Percentiles rank a stretch among this genome's conserved stretches.
Conservation (phyloP, 2,797 vertebrate species). For the Taeniopygia guttata region DNA sequence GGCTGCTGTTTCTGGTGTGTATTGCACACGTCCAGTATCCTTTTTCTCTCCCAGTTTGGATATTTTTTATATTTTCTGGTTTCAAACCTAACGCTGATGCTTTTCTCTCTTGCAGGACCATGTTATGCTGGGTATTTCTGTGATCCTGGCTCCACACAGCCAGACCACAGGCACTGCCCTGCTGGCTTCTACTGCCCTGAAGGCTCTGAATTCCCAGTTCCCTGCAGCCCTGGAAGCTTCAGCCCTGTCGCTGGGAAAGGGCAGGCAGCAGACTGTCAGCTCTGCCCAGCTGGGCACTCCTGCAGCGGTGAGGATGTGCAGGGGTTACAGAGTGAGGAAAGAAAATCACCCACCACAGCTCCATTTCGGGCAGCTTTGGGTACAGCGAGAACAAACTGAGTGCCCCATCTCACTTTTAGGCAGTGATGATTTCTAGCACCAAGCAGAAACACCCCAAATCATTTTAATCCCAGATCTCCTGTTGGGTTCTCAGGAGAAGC, state of each 20-base stretch:
- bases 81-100: background rate
- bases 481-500: accelerated
- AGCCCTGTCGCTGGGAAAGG: slow-evolving; percentile 73
- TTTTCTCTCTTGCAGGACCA: slow-evolving; percentile 62
- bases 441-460: background rate
- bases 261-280: slow-evolving; percentile 76
- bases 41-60: background rate
- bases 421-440: background rate
- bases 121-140: slow-evolving; percentile 85
- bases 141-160: slow-evolving; percentile 75
- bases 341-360: background rate
- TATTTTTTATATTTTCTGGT: background rate
- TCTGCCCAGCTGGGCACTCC: slow-evolving; percentile 79
- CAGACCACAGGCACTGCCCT: slow-evolving; percentile 77
- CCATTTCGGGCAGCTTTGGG: background rate
- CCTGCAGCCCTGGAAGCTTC: slow-evolving; percentile 82
- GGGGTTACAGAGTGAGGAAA: background rate
- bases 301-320: slow-evolving; percentile 66
- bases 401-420: background rate
- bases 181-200: slow-evolving; percentile 83
- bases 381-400: background rate
- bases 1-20: slow-evolving; percentile 49
- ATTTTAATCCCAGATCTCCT: background rate
- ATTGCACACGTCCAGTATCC: accelerated
- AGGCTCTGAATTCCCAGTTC: slow-evolving; percentile 72